Conservation (phyloP, 2,797 vertebrate genomes). For the Darevskia nairensis region DNA sequence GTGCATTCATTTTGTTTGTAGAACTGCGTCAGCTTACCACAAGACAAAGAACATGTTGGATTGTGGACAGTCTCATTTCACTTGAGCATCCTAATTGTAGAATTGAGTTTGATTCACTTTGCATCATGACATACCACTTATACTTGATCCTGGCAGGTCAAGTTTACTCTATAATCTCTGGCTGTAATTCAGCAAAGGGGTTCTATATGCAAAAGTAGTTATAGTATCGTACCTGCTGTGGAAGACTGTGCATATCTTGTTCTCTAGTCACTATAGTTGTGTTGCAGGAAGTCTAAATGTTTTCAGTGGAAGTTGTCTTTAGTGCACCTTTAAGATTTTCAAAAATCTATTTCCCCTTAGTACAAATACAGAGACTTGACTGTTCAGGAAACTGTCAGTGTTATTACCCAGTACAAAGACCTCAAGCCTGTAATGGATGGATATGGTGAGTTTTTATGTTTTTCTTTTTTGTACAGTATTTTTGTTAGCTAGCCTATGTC, state of each 20-base stretch:
- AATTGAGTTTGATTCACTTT: not conserved
- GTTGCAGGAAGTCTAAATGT: not conserved
- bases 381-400: conserved; percentile 91
- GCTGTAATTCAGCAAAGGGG: not conserved
- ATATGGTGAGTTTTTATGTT: conserved; percentile 84
- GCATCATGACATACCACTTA: not conserved
- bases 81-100: not conserved
- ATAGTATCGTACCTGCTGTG: not conserved
- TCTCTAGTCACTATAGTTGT: not conserved
- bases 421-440: conserved; percentile 95
- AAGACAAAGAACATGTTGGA: not conserved
- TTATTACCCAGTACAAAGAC: conserved; percentile 95
- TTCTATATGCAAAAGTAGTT: not conserved
- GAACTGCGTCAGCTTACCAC: not conserved
- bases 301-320: not conserved
- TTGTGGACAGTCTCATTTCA: not conserved
- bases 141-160: not conserved
- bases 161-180: not conserved
- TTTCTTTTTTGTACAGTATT: conserved; percentile 30
- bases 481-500: not conserved
- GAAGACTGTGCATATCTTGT: not conserved
- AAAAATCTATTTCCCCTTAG: conserved; percentile 78
- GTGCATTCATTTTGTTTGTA: not conserved
- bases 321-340: not conserved
- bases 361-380: conserved; percentile 97